A percentile compares a stretch with the other conserved stretches of the same genome.
Conservation (phyloP, 2,888 invertebrate species). For the Melieria picta region DNA sequence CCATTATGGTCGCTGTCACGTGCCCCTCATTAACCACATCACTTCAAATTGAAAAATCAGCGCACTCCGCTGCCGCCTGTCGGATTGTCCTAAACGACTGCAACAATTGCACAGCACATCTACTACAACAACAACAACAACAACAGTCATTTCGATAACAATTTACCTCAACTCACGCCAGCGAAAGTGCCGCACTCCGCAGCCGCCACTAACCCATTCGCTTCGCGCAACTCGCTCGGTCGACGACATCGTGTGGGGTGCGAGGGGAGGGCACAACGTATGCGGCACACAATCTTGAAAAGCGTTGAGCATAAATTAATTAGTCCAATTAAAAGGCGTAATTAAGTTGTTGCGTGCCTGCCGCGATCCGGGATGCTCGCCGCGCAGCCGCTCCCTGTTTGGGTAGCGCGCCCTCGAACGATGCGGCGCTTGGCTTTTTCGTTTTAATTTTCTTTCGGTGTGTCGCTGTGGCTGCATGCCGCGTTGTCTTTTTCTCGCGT, state of each 20-base stretch:
- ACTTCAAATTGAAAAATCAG: constrained; percentile 54
- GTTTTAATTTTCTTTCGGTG: constrained; percentile 16
- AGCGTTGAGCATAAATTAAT: constrained; percentile 64
- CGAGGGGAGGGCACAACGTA: too few relatives aligned
- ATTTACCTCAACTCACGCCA: neutral
- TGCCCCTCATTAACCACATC: constrained; percentile 61
- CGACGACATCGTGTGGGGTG: too few relatives aligned
- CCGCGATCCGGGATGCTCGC: constrained; percentile 23
- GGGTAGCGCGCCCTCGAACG: neutral
- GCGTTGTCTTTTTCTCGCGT: too few relatives aligned
- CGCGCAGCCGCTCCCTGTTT: neutral
- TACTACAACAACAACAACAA: neutral
- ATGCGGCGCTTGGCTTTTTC: neutral
- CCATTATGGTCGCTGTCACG: constrained; percentile 49
- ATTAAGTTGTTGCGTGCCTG: constrained; percentile 64
- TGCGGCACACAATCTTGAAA: constrained; percentile 47
- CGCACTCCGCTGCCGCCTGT: neutral
- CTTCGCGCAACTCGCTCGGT: too few relatives aligned
- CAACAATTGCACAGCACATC: neutral
- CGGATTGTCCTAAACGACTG: neutral
- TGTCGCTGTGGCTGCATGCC: neutral
- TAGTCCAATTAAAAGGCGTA: constrained; percentile 65
- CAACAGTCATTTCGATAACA: constrained; percentile 11
- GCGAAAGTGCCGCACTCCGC: constrained; percentile 6
- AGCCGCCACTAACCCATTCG: neutral